Percentiles rank a stretch among this genome's conserved stretches.
These are phyloP conservation scores for Glaucomys volans DNA, from an alignment of 2,113 vertebrate genomes.

Conservation along the genomic window DNA sequence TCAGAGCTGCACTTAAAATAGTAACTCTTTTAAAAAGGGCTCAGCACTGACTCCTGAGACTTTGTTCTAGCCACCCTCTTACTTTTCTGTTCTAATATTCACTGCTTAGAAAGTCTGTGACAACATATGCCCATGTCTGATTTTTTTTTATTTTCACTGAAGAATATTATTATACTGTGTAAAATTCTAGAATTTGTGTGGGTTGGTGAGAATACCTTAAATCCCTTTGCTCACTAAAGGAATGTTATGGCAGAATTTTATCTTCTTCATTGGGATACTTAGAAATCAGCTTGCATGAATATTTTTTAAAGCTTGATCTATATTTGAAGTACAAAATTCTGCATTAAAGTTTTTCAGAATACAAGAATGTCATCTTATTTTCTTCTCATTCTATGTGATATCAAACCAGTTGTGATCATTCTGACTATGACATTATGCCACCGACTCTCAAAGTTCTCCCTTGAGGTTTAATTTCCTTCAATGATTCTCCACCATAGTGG, in stretches of 20 bases:
- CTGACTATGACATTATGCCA: neutral
- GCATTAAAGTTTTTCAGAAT: conserved; percentile 39
- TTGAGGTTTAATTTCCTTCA: conserved; percentile 24
- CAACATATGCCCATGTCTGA: neutral
- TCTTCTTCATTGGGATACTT: conserved; percentile 15
- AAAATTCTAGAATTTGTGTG: conserved; percentile 55
- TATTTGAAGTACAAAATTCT: conserved; percentile 50
- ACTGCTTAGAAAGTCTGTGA: conserved; percentile 58
- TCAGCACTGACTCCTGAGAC: conserved; percentile 70
- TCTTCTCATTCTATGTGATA: conserved; percentile 5
- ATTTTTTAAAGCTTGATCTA: conserved; percentile 27
- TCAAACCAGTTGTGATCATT: conserved; percentile 39
- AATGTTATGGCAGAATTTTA: conserved; percentile 59
- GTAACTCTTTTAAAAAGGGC: conserved; percentile 69
- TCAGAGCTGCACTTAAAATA: conserved; percentile 84
- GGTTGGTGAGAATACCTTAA: conserved; percentile 45
- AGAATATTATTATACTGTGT: neutral
- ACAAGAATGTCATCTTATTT: conserved; percentile 45
- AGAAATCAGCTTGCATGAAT: neutral
- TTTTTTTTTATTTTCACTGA: conserved; percentile 58
- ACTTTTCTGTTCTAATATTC: conserved; percentile 43
- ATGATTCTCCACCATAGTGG: neutral
- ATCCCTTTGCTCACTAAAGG: conserved; percentile 26
- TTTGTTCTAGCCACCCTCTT: neutral
- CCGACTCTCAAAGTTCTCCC: neutral